Percentiles rank a stretch among this genome's conserved stretches.
Evolutionary conservation across 2,888 invertebrate species (phyloP).

Genomic region (Meiosimyza decipiens): DNA sequence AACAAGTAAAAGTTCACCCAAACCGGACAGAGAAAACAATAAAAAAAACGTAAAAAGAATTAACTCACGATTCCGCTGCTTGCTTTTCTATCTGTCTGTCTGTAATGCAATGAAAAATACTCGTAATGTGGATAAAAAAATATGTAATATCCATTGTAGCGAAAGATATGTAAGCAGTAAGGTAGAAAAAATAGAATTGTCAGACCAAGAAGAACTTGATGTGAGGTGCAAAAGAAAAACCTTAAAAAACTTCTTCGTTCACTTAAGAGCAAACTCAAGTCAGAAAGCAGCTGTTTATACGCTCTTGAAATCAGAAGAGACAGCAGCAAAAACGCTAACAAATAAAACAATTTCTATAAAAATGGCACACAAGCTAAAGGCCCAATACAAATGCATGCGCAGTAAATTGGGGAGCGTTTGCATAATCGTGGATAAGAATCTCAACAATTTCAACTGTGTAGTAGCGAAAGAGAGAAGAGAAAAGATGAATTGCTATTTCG

Average conservation of each 20-base stretch:
- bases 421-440: too few relatives aligned
- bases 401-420: too few relatives aligned
- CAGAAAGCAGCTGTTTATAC: conserved; percentile 13
- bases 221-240: neutral
- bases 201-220: neutral
- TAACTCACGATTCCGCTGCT: neutral
- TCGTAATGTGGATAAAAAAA: neutral
- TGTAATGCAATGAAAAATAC: neutral
- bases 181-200: neutral
- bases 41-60: neutral
- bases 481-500: too few relatives aligned
- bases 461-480: too few relatives aligned
- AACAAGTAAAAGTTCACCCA: conserved; percentile 6
- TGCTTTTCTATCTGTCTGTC: neutral
- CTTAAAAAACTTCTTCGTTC: too few relatives aligned
- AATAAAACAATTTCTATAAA: neutral
- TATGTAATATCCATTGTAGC: too few relatives aligned
- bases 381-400: neutral
- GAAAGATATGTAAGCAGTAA: neutral
- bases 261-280: neutral
- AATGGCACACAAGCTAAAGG: neutral
- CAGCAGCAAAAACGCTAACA: neutral
- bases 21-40: neutral
- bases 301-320: neutral
- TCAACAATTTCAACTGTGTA: too few relatives aligned